phyloP scores from a whole-genome alignment of 2,797 vertebrate genomes.

The Rhodeus uyekii region DNA sequence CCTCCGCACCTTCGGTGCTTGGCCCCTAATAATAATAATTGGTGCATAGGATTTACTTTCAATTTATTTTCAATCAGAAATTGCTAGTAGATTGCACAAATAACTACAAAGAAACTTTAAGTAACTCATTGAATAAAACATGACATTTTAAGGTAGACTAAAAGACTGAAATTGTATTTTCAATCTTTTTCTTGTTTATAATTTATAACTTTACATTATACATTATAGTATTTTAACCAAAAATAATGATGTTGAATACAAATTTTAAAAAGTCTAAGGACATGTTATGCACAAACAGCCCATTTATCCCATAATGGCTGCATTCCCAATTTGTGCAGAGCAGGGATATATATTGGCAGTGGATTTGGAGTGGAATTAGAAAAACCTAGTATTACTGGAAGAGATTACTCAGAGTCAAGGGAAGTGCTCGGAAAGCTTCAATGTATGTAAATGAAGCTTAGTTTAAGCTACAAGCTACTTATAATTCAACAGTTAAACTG shows the following conservation, averaged over 20 bases:
- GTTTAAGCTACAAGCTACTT: background rate
- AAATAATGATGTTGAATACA: background rate
- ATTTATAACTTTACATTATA: background rate
- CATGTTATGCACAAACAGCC: background rate
- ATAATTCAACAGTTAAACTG: background rate
- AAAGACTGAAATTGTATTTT: background rate
- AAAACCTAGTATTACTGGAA: background rate
- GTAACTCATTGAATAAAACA: background rate
- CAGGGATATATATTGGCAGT: conserved; percentile 9
- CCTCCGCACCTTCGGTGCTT: too few relatives aligned
- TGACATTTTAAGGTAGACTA: background rate
- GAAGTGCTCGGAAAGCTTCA: background rate
- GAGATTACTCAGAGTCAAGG: conserved; percentile 1
- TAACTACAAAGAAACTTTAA: background rate
- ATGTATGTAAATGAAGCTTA: background rate
- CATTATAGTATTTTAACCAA: background rate
- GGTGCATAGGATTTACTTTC: background rate
- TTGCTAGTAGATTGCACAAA: background rate
- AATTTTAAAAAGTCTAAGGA: background rate
- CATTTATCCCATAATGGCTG: conserved; percentile 8
- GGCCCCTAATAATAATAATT: too few relatives aligned
- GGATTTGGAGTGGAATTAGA: background rate
- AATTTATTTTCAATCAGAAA: background rate
- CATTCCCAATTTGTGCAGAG: background rate
- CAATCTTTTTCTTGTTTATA: background rate